Base-by-base conservation (phyloP, 2,797 vertebrate genomes). In the Pangasius mekongensis region DNA sequence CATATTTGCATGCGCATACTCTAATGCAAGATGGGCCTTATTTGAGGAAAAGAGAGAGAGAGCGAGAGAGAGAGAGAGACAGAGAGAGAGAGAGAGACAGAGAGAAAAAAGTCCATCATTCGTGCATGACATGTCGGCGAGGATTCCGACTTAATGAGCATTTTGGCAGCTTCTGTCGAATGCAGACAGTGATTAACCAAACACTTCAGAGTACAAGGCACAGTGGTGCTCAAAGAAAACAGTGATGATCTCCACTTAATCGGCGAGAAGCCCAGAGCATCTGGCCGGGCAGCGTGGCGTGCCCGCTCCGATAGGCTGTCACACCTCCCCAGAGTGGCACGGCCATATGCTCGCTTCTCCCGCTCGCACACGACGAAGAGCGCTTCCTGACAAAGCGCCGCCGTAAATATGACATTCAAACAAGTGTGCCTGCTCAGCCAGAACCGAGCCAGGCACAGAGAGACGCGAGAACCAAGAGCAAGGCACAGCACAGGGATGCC, bases 231-330 rank as follows among this genome's bases (percentile, higher is more conserved):
- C 98, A 99, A 98, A 99, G 98, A 99, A 99, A 99, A 99, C 98
- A 99, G 98, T 98, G 98, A 99, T 99, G 98, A 99, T 99, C 98
- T 99, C 98, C 98, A 99, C 98, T 99, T 99, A 99, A 99, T 99
- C 98, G 98, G 97, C 96, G 98, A 98, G 98, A 99, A 98, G 97
- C 98, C 98, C 98, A 97, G 97, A 99, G 98, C 98, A 99, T 99
- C 98, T 99, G 98, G 97, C 97, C 97, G 97, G 97, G 97, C 97
- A 98, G 90, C 91, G 86, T 88, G 36, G 89, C 58, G 94, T 95
- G 95, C 94, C 95, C 97, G 97, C 98, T 98, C 98, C 97, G 97
- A 98, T 99, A 98, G 98, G 97, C 98, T 99, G 98, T 98, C 98
- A 98, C 88, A 82, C 99, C 98, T 99, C 98, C 96, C 98, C 96